Evolutionary conservation across 2,113 vertebrate genomes (phyloP), one percentile per base, ranked within the genome.

Genomic region (Orthonyx spaldingii): DNA sequence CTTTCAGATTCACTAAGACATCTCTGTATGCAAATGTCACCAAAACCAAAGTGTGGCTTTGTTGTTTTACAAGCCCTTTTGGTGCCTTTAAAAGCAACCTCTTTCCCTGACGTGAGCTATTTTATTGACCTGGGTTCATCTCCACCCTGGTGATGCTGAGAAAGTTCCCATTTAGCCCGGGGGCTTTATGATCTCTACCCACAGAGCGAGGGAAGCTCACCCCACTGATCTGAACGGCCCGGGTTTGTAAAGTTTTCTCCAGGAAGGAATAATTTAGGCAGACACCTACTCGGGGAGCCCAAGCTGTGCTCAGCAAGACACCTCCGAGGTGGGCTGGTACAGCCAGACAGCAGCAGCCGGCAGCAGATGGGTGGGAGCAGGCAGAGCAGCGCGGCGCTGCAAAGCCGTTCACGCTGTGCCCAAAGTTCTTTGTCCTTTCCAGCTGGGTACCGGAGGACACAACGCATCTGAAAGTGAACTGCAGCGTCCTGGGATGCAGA

Each of bases 381-480:
- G 87, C 75, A 57, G 79, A 53, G 85, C 92, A 53, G 61, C 26
- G 9, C 82, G 32, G 90, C 30, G 23, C 90, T 84, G 93, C 89
- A 93, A 84, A 96, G 94, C 92, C 3, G 22, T 35, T 85, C 72
- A 22, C 66, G 20, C 59, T 7, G 56, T 8, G 90, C 69, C 63
- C 3, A 89, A 96, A 93, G 93, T 95, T 96, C 95, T 93, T 95
- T 94, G 94, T 95, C 95, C 92, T 97, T 85, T 88, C 90, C 83
- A 63, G 85, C 47, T 23, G 17, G 80, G 57, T 37, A 70, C 50
- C 2, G 3, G 64, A 80, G 61, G 81, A 93, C 61, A 49, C 57
- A n/a, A 18, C 3, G 3, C 75, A 9, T 55, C 84, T 35, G n/a
- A 42, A 64, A 90, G 82, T 56, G 75, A 81, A 4, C 89, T 72